Base-by-base conservation (phyloP, 2,797 vertebrate genomes). In the Valencia hispanica region DNA sequence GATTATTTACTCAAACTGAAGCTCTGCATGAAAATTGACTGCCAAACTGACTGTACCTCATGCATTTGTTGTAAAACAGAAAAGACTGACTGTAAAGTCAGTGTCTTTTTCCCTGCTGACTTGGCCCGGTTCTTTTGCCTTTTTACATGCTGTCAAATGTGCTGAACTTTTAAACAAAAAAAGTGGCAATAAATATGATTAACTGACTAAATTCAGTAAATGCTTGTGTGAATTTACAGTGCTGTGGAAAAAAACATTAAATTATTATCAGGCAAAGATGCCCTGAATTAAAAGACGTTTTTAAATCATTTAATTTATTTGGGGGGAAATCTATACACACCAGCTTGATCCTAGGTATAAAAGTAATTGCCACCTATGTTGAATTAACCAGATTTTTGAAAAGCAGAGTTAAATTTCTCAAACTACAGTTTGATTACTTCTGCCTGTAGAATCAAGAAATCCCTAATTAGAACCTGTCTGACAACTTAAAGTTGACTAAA, bases 171-270 rank as follows among this genome's bases (percentile, higher is more conserved):
- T 61, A 76, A 77, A 81, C 72, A 30, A 77, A 41, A 77, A 66
- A 68, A 68, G 22, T n/a, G 84, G 87, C 91, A 94, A 93, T 94
- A 94, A 94, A 94, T 78, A 72, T 82, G 80, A 78, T 81, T 65
- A 83, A 84, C 14, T 43, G 5, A 53, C 18, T 59, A 25, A 36
- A 36, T 73, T 22, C 1, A 32, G 41, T 11, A 18, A 30, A 57
- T 2, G 3, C 3, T 11, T 5, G 32, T 22, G 22, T 66, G 39
- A 25, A 12, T 66, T 66, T 36, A 61, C 15, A 8, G 30, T 61
- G 59, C 59, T 63, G 34, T 41, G 22, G 4, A 18, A 3, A 12
- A 39, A 65, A 41, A 66, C 17, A 20, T 18, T 61, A 34, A 20
- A 61, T 12, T 4, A 14, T 43, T 43, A 22, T 8, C 22, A 30